Base-by-base conservation (phyloP, 2,888 invertebrate species). In the Metacarcinus magister region DNA sequence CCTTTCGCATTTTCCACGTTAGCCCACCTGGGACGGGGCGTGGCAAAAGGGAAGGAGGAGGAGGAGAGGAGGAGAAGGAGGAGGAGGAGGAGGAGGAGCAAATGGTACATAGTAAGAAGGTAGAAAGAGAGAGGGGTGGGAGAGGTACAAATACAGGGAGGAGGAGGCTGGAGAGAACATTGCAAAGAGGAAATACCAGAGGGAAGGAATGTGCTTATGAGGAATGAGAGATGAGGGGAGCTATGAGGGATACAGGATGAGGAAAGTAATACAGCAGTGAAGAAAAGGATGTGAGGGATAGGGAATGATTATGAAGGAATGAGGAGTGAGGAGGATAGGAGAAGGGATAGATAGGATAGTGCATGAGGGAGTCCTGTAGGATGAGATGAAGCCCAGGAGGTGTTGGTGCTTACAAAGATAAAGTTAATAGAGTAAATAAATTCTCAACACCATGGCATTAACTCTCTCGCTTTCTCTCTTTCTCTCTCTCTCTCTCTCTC, bases 401-500 rank as follows among this genome's bases (percentile, higher is more conserved):
- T 67, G 67, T 67, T 67, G n/a, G n/a, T 23, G 67, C 5, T 23
- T 67, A 23, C 32, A 82, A 82, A 82, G 32, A 32, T 32, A 82
- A 82, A 32, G 13, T 32, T 32, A 82, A 32, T 32, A 28, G 82
- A 32, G 67, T 67, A n/a, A 67, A 67, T 67, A 67, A 67, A n/a
- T 67, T 67, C 3, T 67, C 3, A 19, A n/a, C 67, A 67, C 2
- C 67, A 67, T 67, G 67, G n/a, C 7, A 67, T n/a, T 67, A 82
- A 32, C 28, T 28, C 32, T 82, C 82, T 82, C 82, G 2, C 67
- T 67, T 10, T 67, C 67, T 67, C 67, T 23, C 67, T 82, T 32
- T 82, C 82, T 82, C 91, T 91, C 91, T 91, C 91, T 91, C 90
- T 92, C 92, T 46, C 44, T 46, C 46, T 82, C 82, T 82, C 82